Conservation (phyloP, 2,888 invertebrate genomes). For the Carpatolechia fugitivella region DNA sequence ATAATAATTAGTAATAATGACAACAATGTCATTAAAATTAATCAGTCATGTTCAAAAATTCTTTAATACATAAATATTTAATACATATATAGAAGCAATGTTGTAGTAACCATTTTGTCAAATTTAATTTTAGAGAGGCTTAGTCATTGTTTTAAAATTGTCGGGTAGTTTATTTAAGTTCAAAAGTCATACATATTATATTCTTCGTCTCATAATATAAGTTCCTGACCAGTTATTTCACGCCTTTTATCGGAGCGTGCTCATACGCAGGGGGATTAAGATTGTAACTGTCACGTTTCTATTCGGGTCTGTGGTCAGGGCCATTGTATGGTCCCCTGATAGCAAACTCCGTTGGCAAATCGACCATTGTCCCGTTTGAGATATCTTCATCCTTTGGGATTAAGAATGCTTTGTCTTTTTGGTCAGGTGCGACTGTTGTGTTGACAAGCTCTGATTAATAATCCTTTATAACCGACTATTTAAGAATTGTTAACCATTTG, state of each 20-base stretch:
- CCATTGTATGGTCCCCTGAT: constrained; percentile 5
- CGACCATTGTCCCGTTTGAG: constrained; percentile 32
- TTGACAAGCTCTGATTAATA: not conserved
- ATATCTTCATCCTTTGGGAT: constrained; percentile 31
- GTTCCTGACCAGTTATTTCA: not conserved
- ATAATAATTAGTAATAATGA: no score
- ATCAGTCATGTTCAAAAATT: no score
- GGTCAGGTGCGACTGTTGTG: constrained; percentile 1
- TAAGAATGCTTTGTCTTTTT: not conserved
- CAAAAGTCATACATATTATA: not conserved
- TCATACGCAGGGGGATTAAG: constrained; percentile 17
- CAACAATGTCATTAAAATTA: no score
- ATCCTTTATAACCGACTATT: no score
- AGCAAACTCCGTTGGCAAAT: constrained; percentile 31
- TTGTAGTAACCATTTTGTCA: no score
- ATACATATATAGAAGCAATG: no score
- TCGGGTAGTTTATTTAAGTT: no score
- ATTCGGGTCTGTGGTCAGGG: constrained; percentile 18
- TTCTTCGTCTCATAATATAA: not conserved
- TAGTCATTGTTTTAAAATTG: no score
- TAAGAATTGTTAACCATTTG: no score
- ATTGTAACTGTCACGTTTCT: constrained; percentile 28
- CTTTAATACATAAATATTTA: no score
- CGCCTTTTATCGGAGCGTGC: constrained; percentile 6
- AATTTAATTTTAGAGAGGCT: no score